A percentile compares a stretch with the other conserved stretches of the same genome.
phyloP scores from a whole-genome alignment of 2,888 invertebrate species.

The Phyto melanocephala region DNA sequence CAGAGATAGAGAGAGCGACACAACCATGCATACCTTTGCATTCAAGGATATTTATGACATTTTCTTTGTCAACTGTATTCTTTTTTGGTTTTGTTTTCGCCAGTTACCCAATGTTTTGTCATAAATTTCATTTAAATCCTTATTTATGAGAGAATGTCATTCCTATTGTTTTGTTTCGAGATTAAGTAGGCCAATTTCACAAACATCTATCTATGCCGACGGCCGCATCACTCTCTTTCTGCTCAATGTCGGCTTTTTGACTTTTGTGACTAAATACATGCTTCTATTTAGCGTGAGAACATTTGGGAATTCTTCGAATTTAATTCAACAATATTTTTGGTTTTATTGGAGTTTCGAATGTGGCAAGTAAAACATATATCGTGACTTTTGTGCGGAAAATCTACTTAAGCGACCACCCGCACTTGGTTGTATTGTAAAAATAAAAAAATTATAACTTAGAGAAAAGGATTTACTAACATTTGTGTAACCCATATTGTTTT shows the following conservation, averaged over 20 bases:
- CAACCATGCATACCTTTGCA: neutral
- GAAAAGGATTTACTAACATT: conserved; percentile 54
- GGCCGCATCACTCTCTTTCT: conserved; percentile 2
- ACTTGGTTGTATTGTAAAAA: conserved; percentile 44
- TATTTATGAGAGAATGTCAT: conserved; percentile 59
- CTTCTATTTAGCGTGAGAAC: conserved; percentile 58
- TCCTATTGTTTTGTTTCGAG: neutral
- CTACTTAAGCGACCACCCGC: conserved; percentile 62
- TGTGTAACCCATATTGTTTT: conserved; percentile 13
- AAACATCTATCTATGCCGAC: conserved; percentile 47
- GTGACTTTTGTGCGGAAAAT: conserved; percentile 63
- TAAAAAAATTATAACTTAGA: conserved; percentile 2
- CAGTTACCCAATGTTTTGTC: conserved; percentile 60
- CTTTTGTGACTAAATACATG: conserved; percentile 12
- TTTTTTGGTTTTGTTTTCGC: conserved; percentile 25
- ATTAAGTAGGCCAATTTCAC: conserved; percentile 57
- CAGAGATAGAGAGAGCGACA: too few species aligned
- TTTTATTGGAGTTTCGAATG: neutral
- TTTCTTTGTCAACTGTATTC: conserved; percentile 23
- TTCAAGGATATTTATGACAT: conserved; percentile 33
- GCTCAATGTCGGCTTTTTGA: conserved; percentile 18
- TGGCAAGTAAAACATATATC: conserved; percentile 5
- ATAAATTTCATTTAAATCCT: conserved; percentile 63
- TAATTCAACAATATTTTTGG: neutral
- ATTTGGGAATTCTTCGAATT: conserved; percentile 48